A percentile compares a stretch with the other conserved stretches of the same genome.
These are phyloP conservation scores for Mechanitis messenoides DNA, from an alignment of 2,888 invertebrate genomes.

Conservation along the genomic window DNA sequence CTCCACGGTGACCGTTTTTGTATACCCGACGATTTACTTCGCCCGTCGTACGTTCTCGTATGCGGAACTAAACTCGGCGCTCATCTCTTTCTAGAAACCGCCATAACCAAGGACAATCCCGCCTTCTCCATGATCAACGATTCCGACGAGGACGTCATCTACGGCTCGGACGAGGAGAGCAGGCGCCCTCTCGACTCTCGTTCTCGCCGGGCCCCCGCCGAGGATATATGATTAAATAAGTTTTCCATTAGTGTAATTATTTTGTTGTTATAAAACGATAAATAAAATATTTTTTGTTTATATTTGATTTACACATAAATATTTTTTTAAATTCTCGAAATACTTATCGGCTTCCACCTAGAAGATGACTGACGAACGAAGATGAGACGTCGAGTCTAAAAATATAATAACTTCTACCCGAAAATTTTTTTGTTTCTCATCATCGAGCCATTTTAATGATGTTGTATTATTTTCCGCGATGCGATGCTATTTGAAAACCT, in stretches of 20 bases:
- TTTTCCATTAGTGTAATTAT: conserved; percentile 38
- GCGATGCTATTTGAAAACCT: no score
- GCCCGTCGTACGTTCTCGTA: no score
- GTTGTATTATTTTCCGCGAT: no score
- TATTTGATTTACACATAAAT: neutral
- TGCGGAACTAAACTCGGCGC: neutral
- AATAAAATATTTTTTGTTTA: conserved; percentile 22
- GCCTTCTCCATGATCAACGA: conserved; percentile 99
- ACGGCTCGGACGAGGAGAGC: conserved; percentile 93
- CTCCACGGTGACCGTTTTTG: conserved; percentile 82
- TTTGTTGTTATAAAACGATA: conserved; percentile 53
- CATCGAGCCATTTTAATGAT: no score
- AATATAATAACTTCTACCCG: no score
- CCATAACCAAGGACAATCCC: conserved; percentile 97
- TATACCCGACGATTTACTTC: no score
- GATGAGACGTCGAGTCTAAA: no score
- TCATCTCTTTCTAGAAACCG: conserved; percentile 81
- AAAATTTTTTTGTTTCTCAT: no score
- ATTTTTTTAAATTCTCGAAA: neutral
- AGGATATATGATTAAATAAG: conserved; percentile 60
- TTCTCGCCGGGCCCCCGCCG: conserved; percentile 77
- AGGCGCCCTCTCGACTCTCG: conserved; percentile 86
- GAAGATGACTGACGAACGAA: no score
- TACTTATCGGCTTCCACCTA: no score
- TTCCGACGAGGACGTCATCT: conserved; percentile 97